Conservation (phyloP, 1,140 invertebrate genomes). For the Ceratina calcarata region DNA sequence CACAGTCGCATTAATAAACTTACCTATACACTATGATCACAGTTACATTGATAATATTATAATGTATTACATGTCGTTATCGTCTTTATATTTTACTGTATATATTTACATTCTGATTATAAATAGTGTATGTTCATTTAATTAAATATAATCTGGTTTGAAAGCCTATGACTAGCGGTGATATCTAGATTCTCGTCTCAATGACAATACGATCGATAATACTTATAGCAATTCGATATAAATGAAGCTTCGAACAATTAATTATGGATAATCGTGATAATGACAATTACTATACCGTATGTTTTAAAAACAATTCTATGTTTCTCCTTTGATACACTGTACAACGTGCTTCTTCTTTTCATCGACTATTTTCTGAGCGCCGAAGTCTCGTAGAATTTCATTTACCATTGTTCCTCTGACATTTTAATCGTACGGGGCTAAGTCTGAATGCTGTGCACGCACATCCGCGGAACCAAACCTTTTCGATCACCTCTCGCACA, state of each 20-base stretch:
- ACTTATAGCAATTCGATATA: constrained; percentile 59
- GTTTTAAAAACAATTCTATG: constrained; percentile 63
- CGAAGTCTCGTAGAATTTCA: constrained; percentile 34
- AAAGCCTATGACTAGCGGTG: constrained; percentile 76
- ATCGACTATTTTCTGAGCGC: constrained; percentile 28
- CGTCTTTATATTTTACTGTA: constrained; percentile 66
- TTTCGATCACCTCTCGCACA: constrained; percentile 89
- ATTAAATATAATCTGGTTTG: constrained; percentile 77
- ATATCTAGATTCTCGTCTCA: constrained; percentile 52
- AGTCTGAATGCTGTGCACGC: constrained; percentile 83
- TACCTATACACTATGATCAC: constrained; percentile 79
- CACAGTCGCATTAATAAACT: constrained; percentile 70
- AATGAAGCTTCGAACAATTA: constrained; percentile 52
- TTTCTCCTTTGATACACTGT: constrained; percentile 75
- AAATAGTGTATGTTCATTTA: constrained; percentile 73
- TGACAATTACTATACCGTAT: constrained; percentile 42
- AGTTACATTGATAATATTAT: constrained; percentile 77
- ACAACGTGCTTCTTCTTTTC: constrained; percentile 54
- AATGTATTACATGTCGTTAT: constrained; percentile 65
- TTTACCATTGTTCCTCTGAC: constrained; percentile 24
- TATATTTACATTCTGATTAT: constrained; percentile 76
- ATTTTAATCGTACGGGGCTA: constrained; percentile 64
- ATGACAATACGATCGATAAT: constrained; percentile 60
- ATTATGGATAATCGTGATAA: constrained; percentile 31
- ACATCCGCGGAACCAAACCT: constrained; percentile 87